Percentiles rank a stretch among this genome's conserved stretches.
phyloP scores from a whole-genome alignment of 2,888 invertebrate species.

The Chalcosyrphus nemorum region DNA sequence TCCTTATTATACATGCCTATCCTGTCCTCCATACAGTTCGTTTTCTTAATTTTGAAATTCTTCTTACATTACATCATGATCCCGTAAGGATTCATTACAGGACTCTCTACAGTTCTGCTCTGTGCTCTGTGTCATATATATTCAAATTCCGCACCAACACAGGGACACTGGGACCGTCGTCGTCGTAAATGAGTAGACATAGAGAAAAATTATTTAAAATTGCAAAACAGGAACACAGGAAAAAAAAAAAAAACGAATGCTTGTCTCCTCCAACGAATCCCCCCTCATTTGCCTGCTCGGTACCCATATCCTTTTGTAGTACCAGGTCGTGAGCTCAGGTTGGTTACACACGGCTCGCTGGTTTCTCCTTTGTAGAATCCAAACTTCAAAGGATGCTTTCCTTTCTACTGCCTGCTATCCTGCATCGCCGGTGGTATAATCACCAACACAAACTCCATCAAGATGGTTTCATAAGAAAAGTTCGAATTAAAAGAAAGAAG shows the following conservation, averaged over 20 bases:
- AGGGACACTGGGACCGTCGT: constrained; percentile 19
- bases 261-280: constrained; percentile 7
- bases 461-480: constrained; percentile 71
- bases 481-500: constrained; percentile 69
- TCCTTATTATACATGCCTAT: constrained; percentile 69
- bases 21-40: constrained; percentile 52
- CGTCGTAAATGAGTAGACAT: constrained; percentile 69
- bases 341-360: constrained; percentile 64
- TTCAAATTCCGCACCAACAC: constrained; percentile 64
- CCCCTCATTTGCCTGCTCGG: background rate
- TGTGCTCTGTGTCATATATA: constrained; percentile 50
- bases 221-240: constrained; percentile 43
- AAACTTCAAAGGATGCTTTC: constrained; percentile 68
- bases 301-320: constrained; percentile 48
- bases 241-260: constrained; percentile 9
- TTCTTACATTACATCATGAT: constrained; percentile 71
- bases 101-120: constrained; percentile 56
- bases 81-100: constrained; percentile 72
- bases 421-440: constrained; percentile 61
- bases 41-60: constrained; percentile 71
- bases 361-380: constrained; percentile 50
- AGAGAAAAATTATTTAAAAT: constrained; percentile 71
- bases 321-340: constrained; percentile 70
- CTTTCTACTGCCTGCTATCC: constrained; percentile 46
- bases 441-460: constrained; percentile 72